Conservation (phyloP, 2,113 vertebrate species). For the Pampusana beccarii region DNA sequence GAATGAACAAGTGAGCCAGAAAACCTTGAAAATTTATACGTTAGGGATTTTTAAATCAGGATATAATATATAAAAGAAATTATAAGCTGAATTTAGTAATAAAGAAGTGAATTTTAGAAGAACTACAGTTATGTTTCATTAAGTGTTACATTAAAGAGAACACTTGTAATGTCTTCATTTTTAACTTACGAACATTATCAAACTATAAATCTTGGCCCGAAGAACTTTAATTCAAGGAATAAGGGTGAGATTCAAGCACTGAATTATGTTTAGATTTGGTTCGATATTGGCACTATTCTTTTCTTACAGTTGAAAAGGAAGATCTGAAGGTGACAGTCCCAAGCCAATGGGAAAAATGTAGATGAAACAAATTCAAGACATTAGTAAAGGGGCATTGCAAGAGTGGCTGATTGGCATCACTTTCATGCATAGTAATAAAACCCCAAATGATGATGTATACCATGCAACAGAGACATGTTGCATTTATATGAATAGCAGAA, state of each 20-base stretch:
- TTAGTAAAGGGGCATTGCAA: slow-evolving; percentile 1
- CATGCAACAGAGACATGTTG: rapidly evolving
- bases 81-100: background rate
- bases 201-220: background rate
- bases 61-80: background rate
- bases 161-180: background rate
- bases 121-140: background rate
- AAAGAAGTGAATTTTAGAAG: background rate
- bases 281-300: background rate
- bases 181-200: background rate
- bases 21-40: background rate
- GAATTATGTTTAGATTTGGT: background rate
- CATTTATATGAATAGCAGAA: background rate
- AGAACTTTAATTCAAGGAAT: background rate
- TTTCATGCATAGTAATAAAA: background rate
- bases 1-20: background rate
- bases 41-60: background rate
- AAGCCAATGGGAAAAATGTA: slow-evolving; percentile 46
- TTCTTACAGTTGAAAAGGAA: slow-evolving; percentile 44
- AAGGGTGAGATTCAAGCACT: background rate
- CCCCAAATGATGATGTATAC: background rate
- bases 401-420: background rate
- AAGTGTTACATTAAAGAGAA: background rate
- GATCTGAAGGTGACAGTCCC: slow-evolving; percentile 32
- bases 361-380: slow-evolving; percentile 44